phyloP scores from a whole-genome alignment of 92 coral and sea anemone species.

The Zoanthus gigantus region DNA sequence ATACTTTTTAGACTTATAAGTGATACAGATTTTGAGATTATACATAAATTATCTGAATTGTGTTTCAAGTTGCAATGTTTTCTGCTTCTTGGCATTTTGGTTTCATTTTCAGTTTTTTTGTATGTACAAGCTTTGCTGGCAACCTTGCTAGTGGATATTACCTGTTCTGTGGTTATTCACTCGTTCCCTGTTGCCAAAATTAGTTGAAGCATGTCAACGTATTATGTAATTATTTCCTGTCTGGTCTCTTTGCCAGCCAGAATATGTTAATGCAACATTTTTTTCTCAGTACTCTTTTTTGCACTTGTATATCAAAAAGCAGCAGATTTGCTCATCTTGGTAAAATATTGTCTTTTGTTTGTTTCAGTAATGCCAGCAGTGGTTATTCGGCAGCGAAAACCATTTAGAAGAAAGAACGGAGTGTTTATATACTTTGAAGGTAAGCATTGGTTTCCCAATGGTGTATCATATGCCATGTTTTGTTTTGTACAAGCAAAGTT shows the following conservation, averaged over 20 bases:
- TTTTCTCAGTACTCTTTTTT: not conserved
- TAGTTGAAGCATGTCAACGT: constrained; percentile 2
- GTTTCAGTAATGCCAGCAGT: constrained; percentile 97
- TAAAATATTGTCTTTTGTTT: not conserved
- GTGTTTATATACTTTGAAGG: constrained; percentile 98
- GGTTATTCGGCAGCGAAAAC: constrained; percentile 96
- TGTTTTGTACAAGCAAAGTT: not conserved
- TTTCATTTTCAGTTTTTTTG: not conserved
- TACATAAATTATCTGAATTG: not conserved
- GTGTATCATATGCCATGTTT: too few species aligned
- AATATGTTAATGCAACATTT: constrained; percentile 31
- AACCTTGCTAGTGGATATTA: constrained; percentile 39
- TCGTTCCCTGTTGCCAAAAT: constrained; percentile 48
- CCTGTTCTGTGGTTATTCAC: constrained; percentile 30
- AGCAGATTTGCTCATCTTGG: not conserved
- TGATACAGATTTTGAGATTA: too few species aligned
- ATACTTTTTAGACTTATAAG: too few species aligned
- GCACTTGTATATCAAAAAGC: not conserved
- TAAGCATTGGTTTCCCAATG: constrained; percentile 6
- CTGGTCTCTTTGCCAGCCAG: constrained; percentile 40
- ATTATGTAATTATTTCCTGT: not conserved
- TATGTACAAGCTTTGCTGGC: not conserved
- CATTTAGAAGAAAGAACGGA: constrained; percentile 98
- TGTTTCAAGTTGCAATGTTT: not conserved
- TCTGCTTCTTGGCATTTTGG: not conserved